These are phyloP conservation scores for Pelmatolapia mariae DNA, from an alignment of 2,113 vertebrate genomes.

Conservation along the genomic window DNA sequence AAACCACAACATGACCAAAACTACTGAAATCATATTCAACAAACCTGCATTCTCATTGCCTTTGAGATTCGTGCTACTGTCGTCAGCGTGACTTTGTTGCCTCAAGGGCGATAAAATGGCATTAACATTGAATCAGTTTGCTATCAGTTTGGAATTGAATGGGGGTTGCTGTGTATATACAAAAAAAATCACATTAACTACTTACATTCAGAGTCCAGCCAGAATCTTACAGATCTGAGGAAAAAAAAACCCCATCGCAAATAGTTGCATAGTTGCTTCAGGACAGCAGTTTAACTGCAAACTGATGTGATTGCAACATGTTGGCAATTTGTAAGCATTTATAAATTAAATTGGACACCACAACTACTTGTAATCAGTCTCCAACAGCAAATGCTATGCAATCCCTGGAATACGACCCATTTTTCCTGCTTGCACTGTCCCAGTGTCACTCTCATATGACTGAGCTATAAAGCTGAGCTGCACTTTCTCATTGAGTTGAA, in stretches of 20 bases:
- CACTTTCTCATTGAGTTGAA: background rate
- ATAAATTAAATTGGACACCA: background rate
- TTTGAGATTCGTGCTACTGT: background rate
- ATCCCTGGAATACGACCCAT: background rate
- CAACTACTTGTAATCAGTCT: background rate
- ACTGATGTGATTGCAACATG: background rate
- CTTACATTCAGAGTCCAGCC: background rate
- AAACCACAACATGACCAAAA: background rate
- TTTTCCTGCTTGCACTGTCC: background rate
- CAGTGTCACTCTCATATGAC: background rate
- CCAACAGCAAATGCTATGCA: background rate
- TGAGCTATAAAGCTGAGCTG: background rate
- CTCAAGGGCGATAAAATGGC: background rate
- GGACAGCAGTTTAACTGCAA: background rate
- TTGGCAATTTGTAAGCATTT: background rate
- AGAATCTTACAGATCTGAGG: background rate
- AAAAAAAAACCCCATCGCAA: fast-evolving
- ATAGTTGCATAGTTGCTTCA: background rate
- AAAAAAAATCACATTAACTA: background rate
- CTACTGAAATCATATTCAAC: background rate
- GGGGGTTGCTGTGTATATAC: background rate
- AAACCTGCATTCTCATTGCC: background rate
- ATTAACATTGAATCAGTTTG: background rate
- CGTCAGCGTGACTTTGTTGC: background rate
- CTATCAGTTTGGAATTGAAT: background rate